A percentile compares a stretch with the other conserved stretches of the same genome.
These are phyloP conservation scores for Drosophila melanosoma DNA, from an alignment of 2,888 invertebrate genomes.

Conservation along the genomic window DNA sequence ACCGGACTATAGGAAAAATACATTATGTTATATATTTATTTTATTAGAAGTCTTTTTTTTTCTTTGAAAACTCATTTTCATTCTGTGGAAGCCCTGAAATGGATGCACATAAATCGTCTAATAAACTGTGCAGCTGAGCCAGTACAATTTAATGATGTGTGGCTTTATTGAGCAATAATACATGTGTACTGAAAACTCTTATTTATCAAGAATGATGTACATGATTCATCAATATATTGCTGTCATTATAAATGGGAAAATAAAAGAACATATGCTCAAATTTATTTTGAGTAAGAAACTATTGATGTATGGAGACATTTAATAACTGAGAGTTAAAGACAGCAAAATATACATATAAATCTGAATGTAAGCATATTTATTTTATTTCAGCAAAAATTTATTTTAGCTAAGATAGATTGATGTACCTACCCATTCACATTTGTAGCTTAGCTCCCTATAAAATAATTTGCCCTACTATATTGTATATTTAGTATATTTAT, in stretches of 20 bases:
- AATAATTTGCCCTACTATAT: not conserved
- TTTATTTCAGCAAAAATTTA: not conserved
- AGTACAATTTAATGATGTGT: slow-evolving; percentile 43
- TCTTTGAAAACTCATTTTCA: not conserved
- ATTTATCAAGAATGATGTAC: not conserved
- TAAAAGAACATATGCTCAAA: not conserved
- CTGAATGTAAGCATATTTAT: not conserved
- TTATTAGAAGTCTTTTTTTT: not conserved
- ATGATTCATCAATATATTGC: slow-evolving; percentile 2
- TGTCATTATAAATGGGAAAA: not conserved
- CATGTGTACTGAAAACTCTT: slow-evolving; percentile 11
- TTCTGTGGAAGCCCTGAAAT: slow-evolving; percentile 1
- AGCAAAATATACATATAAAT: not conserved
- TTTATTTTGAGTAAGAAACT: not conserved
- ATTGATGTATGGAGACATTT: not conserved
- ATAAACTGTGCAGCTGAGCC: slow-evolving; percentile 42
- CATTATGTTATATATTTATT: too few species aligned
- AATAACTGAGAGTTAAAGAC: not conserved
- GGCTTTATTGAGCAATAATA: slow-evolving; percentile 15
- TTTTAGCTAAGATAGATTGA: not conserved
- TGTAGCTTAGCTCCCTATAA: not conserved
- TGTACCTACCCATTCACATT: not conserved
- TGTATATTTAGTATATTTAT: not conserved
- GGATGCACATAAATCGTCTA: slow-evolving; percentile 29
- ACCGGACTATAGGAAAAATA: too few species aligned